These are phyloP conservation scores for Oplegnathus fasciatus DNA, from an alignment of 2,113 vertebrate species.

Conservation along the genomic window DNA sequence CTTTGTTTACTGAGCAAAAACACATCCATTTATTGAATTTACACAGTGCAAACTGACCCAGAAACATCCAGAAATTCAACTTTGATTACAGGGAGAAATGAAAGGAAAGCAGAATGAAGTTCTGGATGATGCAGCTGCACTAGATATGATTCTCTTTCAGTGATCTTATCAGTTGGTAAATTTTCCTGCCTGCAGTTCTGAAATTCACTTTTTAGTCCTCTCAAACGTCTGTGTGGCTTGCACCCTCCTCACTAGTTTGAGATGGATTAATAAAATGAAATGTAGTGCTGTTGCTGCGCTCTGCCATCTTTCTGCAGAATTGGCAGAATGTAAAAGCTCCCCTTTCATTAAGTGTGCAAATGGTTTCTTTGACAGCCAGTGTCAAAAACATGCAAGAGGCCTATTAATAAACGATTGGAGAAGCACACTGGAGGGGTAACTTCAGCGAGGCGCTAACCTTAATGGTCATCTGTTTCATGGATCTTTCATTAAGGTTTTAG, in stretches of 20 bases:
- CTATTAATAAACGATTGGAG: constrained; percentile 70
- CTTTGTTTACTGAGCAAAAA: constrained; percentile 37
- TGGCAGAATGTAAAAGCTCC: constrained; percentile 62
- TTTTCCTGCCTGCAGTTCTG: constrained; percentile 32
- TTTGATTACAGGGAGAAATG: constrained; percentile 3
- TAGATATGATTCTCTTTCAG: constrained; percentile 34
- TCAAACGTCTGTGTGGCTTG: constrained; percentile 15
- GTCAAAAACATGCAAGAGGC: constrained; percentile 73
- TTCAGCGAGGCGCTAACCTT: constrained; percentile 61
- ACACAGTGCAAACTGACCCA: background rate
- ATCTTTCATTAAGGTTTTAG: constrained; percentile 72
- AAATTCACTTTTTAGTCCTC: constrained; percentile 37
- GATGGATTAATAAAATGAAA: constrained; percentile 63
- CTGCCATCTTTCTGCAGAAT: constrained; percentile 69
- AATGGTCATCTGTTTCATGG: constrained; percentile 70
- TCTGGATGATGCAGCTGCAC: background rate
- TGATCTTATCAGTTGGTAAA: constrained; percentile 34
- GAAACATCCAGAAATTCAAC: background rate
- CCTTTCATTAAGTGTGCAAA: constrained; percentile 76
- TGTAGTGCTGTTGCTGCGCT: constrained; percentile 26
- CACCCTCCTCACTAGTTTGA: constrained; percentile 19
- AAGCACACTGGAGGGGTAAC: constrained; percentile 58
- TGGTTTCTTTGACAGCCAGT: constrained; percentile 73
- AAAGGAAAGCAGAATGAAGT: constrained; percentile 7
- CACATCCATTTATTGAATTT: background rate